Conservation (phyloP, 2,797 vertebrate genomes). For the Helarctos malayanus region DNA sequence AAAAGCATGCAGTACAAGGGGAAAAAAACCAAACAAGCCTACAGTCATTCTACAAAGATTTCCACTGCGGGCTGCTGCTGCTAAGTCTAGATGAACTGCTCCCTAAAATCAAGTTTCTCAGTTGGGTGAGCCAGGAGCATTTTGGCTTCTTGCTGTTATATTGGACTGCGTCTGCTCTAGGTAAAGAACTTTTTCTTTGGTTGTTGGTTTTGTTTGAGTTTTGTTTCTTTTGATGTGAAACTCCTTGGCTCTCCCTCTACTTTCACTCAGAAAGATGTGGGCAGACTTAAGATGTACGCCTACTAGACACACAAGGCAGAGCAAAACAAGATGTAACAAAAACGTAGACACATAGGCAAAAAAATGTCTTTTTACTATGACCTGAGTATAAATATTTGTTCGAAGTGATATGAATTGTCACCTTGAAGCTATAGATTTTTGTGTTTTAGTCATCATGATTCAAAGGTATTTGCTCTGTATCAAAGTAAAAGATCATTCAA, state of each 20-base stretch:
- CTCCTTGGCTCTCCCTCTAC: not conserved
- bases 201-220: not conserved
- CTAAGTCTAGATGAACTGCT: not conserved
- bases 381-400: not conserved
- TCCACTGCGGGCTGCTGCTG: not conserved
- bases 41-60: not conserved
- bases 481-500: conserved; percentile 14
- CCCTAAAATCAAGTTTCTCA: not conserved
- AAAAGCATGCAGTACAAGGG: not conserved
- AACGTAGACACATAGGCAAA: not conserved
- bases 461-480: not conserved
- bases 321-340: not conserved
- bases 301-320: not conserved
- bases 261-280: conserved; percentile 22
- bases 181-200: not conserved
- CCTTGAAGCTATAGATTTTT: not conserved
- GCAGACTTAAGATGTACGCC: not conserved
- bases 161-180: not conserved
- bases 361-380: not conserved
- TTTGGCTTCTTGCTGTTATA: not conserved
- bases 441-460: not conserved
- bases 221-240: conserved; percentile 49
- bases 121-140: not conserved
- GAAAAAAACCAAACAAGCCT: no score
- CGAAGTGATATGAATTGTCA: not conserved